Conservation (phyloP, 2,113 vertebrate species). For the Stigmatopora nigra region DNA sequence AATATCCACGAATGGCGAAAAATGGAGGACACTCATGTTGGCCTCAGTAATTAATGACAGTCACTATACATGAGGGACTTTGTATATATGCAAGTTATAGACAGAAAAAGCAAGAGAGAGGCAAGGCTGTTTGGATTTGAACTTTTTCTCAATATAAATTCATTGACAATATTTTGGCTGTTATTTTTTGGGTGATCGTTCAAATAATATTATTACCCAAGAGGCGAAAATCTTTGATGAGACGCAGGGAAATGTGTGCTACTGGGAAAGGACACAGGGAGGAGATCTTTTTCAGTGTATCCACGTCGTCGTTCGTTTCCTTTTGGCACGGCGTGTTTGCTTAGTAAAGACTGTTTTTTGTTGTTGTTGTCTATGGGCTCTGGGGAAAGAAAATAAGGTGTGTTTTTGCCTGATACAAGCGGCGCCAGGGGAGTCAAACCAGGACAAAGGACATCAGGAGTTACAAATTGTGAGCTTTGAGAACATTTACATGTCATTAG, state of each 20-base stretch:
- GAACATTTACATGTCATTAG: neutral
- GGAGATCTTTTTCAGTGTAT: conserved; percentile 16
- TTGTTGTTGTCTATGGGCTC: conserved; percentile 23
- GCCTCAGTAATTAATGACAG: conserved; percentile 35
- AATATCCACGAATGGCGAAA: conserved; percentile 11
- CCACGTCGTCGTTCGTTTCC: neutral
- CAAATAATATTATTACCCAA: neutral
- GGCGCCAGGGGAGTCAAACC: neutral
- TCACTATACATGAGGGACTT: conserved; percentile 22
- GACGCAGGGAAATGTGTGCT: conserved; percentile 14
- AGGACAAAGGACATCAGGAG: conserved; percentile 28
- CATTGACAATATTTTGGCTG: conserved; percentile 41
- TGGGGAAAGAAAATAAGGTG: conserved; percentile 2
- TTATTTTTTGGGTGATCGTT: conserved; percentile 44
- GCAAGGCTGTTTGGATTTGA: conserved; percentile 5
- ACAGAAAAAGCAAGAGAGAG: conserved; percentile 21
- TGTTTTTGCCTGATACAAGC: conserved; percentile 12
- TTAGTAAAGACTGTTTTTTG: conserved; percentile 1
- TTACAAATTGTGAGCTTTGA: conserved; percentile 15
- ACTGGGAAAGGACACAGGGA: conserved; percentile 16
- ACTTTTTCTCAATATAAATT: conserved; percentile 35
- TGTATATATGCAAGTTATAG: conserved; percentile 11
- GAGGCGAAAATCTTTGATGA: conserved; percentile 6
- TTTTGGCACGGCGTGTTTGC: conserved; percentile 1
- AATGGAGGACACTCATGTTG: conserved; percentile 17